phyloP scores from a whole-genome alignment of 2,797 vertebrate species.

The Amazona finschi region DNA sequence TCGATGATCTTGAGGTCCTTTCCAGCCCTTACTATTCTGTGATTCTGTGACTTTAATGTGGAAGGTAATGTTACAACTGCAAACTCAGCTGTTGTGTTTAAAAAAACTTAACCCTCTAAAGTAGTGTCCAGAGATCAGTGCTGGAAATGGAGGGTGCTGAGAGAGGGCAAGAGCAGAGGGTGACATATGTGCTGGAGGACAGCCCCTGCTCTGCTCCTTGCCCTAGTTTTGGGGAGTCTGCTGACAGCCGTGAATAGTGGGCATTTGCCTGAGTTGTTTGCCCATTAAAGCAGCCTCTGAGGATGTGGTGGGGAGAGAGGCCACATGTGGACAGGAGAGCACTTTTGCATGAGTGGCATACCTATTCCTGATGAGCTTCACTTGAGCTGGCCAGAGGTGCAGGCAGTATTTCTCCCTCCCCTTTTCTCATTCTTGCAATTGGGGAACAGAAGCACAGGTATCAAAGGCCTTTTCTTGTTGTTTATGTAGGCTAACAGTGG shows the following conservation, averaged over 20 bases:
- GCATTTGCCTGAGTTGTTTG: neutral
- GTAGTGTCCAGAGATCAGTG: neutral
- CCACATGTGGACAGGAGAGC: neutral
- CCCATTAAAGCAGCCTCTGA: neutral
- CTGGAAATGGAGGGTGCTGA: neutral
- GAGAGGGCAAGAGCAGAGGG: neutral
- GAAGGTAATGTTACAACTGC: neutral
- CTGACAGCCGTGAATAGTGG: neutral
- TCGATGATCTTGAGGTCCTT: too few relatives aligned
- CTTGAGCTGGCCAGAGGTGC: neutral
- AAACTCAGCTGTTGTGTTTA: neutral
- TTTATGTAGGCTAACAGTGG: neutral
- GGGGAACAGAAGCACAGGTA: neutral
- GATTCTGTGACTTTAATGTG: neutral
- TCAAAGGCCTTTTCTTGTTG: neutral
- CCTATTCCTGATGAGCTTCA: neutral
- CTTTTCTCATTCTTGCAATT: neutral
- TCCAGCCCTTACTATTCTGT: too few relatives aligned
- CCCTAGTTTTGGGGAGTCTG: neutral
- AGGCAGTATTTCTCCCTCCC: neutral
- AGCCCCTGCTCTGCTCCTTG: neutral
- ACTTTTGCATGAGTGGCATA: fast-evolving
- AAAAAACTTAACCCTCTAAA: neutral
- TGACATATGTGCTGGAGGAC: neutral
- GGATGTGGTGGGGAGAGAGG: neutral